Percentiles rank a stretch among this genome's conserved stretches.
These are phyloP conservation scores for Melanostigma gelatinosum DNA, from an alignment of 2,113 vertebrate genomes.

Conservation along the genomic window DNA sequence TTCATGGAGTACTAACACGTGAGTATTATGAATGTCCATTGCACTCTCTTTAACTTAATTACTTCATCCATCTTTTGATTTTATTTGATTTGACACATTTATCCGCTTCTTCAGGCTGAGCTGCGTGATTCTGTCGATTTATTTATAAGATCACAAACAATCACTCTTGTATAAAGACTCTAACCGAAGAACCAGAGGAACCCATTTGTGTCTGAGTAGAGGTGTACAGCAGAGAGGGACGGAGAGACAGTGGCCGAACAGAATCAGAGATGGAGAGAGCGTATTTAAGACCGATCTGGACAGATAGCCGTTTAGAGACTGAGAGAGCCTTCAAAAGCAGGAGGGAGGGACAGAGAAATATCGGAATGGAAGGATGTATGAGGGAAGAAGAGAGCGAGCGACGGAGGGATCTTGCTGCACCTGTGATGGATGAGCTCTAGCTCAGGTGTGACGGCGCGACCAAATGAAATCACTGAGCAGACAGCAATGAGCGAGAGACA, in stretches of 20 bases:
- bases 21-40: no score
- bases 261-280: not conserved
- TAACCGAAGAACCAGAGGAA: no score
- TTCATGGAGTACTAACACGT: no score
- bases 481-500: conserved; percentile 78
- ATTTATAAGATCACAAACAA: no score
- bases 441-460: conserved; percentile 77
- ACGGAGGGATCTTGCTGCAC: conserved; percentile 55
- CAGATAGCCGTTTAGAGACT: conserved; percentile 19
- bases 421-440: conserved; percentile 77
- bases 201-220: not conserved
- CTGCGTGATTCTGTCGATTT: no score
- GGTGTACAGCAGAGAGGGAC: not conserved
- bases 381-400: conserved; percentile 8
- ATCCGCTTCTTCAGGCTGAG: no score
- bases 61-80: no score
- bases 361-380: conserved; percentile 22
- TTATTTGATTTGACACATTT: no score
- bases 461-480: conserved; percentile 80
- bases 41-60: no score
- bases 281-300: conserved; percentile 30
- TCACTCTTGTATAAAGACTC: no score
- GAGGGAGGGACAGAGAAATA: conserved; percentile 8
- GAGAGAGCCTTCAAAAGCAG: conserved; percentile 28
- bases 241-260: not conserved